Conservation (phyloP, 2,797 vertebrate genomes). For the Peromyscus aztecus region DNA sequence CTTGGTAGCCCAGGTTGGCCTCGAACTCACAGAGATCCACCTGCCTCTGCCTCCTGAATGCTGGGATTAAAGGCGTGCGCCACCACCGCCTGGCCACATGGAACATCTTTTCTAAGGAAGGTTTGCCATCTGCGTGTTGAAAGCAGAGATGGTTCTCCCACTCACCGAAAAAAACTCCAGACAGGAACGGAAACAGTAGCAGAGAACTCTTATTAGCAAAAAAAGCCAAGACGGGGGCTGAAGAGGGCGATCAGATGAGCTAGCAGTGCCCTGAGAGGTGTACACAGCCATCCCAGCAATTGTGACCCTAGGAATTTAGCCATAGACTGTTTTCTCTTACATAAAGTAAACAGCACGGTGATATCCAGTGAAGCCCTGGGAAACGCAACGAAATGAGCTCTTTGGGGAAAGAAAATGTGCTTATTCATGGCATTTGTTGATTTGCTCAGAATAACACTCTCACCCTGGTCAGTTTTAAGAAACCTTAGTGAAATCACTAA, state of each 20-base stretch:
- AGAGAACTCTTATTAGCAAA: background rate
- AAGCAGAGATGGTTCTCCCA: background rate
- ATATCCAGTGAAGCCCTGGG: background rate
- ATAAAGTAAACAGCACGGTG: background rate
- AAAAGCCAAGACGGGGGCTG: background rate
- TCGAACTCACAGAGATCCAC: no score
- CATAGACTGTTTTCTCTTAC: background rate
- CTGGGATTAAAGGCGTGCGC: no score
- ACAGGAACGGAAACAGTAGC: background rate
- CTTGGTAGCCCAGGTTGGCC: no score
- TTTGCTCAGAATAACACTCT: slow-evolving; percentile 17
- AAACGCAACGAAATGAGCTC: background rate
- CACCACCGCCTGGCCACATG: no score
- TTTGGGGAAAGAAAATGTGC: background rate
- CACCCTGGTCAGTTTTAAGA: background rate
- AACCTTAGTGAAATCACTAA: background rate
- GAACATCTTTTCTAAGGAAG: background rate
- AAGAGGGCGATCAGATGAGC: background rate
- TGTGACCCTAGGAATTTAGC: background rate
- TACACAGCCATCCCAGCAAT: background rate
- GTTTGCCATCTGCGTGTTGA: background rate
- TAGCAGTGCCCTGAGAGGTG: background rate
- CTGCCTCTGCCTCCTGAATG: no score
- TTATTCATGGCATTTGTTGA: background rate
- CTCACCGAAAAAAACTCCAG: background rate